Evolutionary conservation across 2,888 invertebrate species (phyloP).

Genomic region (Chrysodeixis includens): DNA sequence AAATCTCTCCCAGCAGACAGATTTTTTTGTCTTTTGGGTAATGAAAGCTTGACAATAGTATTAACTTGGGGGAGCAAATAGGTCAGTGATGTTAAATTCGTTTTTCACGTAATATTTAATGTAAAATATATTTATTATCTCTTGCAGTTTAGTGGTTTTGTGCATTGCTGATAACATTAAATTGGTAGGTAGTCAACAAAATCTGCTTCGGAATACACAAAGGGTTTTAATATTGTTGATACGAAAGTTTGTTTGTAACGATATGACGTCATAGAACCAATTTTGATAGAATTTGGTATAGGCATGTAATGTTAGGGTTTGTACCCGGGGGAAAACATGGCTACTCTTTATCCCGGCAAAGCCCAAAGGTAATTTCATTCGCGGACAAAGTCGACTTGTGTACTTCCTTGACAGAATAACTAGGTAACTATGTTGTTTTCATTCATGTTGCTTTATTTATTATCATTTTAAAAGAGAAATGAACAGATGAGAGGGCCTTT

Average conservation of each 20-base stretch:
- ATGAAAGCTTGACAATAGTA: neutral
- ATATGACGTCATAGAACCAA: neutral
- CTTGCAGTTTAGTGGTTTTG: constrained; percentile 50
- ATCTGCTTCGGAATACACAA: neutral
- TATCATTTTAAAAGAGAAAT: too few species aligned
- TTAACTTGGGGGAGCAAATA: constrained; percentile 13
- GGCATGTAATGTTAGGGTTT: constrained; percentile 4
- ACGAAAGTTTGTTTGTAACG: neutral
- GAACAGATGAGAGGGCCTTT: too few species aligned
- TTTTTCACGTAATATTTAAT: constrained; percentile 43
- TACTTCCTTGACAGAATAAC: neutral
- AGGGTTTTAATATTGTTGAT: neutral
- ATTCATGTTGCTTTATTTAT: neutral
- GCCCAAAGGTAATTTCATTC: neutral
- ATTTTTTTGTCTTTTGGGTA: constrained; percentile 38
- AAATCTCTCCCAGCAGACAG: too few species aligned
- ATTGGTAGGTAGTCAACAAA: too few species aligned
- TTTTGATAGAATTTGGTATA: neutral
- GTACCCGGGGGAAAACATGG: neutral
- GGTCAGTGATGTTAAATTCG: constrained; percentile 25
- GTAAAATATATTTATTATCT: constrained; percentile 51
- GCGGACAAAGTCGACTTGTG: neutral
- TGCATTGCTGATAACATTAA: constrained; percentile 30
- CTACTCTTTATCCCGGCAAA: neutral
- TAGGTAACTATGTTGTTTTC: neutral